Evolutionary conservation across 2,113 vertebrate genomes (phyloP).

Genomic region (Lathamus discolor): DNA sequence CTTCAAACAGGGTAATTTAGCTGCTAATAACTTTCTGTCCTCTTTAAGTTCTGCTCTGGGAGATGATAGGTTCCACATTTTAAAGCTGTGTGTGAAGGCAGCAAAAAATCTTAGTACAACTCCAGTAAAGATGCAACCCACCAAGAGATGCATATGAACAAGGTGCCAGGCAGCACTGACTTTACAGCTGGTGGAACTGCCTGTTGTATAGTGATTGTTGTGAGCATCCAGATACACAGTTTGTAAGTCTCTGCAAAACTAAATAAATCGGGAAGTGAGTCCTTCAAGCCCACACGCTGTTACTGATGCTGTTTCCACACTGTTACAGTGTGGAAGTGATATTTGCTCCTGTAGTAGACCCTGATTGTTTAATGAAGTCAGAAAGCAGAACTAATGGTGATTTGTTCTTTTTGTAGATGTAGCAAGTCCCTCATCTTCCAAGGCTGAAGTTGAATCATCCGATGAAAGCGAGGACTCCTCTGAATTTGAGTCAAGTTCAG

Average conservation of each 20-base stretch:
- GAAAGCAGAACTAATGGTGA: background rate
- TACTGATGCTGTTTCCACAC: background rate
- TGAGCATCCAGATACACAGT: background rate
- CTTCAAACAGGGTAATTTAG: background rate
- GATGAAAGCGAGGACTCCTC: constrained; percentile 86
- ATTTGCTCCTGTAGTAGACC: background rate
- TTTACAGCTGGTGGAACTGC: background rate
- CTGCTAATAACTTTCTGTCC: background rate
- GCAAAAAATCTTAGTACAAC: background rate
- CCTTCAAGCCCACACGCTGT: background rate
- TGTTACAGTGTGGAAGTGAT: background rate
- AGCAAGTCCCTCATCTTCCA: constrained; percentile 78
- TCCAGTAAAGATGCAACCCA: background rate
- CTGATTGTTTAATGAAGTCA: background rate
- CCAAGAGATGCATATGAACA: background rate
- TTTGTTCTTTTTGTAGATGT: constrained; percentile 66
- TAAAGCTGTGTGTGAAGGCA: background rate
- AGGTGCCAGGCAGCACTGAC: background rate
- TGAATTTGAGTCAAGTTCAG: constrained; percentile 86
- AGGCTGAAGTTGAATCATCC: constrained; percentile 80
- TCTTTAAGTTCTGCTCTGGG: background rate
- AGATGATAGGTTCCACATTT: background rate
- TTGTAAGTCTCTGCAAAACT: background rate
- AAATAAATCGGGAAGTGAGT: background rate
- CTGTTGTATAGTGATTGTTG: background rate